Conservation (phyloP, 2,113 vertebrate species). For the Aspiorhynchus laticeps region DNA sequence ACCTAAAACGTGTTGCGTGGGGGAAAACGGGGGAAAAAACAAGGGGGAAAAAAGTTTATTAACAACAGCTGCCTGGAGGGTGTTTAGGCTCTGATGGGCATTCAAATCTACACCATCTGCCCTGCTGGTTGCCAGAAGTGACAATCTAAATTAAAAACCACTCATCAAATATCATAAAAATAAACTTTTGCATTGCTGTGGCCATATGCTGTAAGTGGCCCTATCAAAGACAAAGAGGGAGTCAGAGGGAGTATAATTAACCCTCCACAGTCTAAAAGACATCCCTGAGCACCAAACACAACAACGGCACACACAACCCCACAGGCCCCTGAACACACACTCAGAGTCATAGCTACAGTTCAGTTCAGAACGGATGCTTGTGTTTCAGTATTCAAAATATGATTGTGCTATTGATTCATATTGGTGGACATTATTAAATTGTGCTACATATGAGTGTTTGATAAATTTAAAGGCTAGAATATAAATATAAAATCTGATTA, state of each 20-base stretch:
- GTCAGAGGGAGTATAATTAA: slow-evolving; percentile 52
- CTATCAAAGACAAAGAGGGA: slow-evolving; percentile 59
- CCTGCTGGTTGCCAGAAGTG: slow-evolving; percentile 83
- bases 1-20: slow-evolving; percentile 77
- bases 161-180: slow-evolving; percentile 81
- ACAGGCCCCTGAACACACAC: slow-evolving; percentile 38
- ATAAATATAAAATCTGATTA: neutral
- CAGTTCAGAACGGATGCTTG: neutral
- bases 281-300: slow-evolving; percentile 45
- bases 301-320: slow-evolving; percentile 48
- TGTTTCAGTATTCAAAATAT: slow-evolving; percentile 1
- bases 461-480: neutral
- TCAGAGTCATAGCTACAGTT: neutral
- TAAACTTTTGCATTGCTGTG: slow-evolving; percentile 78
- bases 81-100: slow-evolving; percentile 82
- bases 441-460: neutral
- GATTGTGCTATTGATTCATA: neutral
- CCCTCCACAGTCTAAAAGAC: slow-evolving; percentile 39
- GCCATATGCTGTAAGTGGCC: slow-evolving; percentile 76
- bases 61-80: slow-evolving; percentile 87
- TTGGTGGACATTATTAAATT: neutral
- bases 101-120: slow-evolving; percentile 88
- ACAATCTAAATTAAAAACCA: slow-evolving; percentile 89
- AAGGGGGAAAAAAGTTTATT: slow-evolving; percentile 77
- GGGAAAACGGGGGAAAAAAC: slow-evolving; percentile 45